Conservation (phyloP, 92 coral and sea anemone species). For the Palythoa grandiflora region DNA sequence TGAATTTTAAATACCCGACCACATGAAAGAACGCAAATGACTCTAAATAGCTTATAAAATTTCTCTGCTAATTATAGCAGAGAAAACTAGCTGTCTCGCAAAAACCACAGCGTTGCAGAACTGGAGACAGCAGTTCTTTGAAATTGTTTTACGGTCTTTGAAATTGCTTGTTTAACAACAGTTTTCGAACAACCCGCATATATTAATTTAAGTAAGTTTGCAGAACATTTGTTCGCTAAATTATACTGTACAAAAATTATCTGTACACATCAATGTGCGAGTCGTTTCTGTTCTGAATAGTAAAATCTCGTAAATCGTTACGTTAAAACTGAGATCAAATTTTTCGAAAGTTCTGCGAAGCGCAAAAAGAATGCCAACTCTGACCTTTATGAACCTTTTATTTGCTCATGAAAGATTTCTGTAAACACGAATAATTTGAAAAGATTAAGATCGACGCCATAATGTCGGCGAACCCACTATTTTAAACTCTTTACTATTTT, state of each 20-base stretch:
- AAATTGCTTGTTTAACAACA: not conserved
- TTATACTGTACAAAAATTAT: not conserved
- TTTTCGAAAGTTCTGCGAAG: conserved; percentile 23
- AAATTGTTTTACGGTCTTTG: not conserved
- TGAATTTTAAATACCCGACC: conserved; percentile 30
- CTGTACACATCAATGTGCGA: not conserved
- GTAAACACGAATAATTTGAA: conserved; percentile 42
- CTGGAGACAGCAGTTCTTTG: not conserved
- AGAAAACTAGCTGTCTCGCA: not conserved
- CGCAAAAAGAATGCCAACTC: conserved; percentile 19
- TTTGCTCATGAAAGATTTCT: conserved; percentile 8
- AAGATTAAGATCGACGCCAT: not conserved
- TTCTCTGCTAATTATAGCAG: not conserved
- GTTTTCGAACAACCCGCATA: conserved; percentile 14
- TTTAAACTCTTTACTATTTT: not conserved
- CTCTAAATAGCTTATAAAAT: conserved; percentile 5
- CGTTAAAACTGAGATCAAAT: not conserved
- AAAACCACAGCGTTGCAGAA: not conserved
- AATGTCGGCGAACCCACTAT: not conserved
- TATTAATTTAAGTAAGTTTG: conserved; percentile 12
- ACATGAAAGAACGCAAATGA: not conserved
- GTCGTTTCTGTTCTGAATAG: not conserved
- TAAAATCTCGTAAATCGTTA: not conserved
- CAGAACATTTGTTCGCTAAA: not conserved
- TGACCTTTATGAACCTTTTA: conserved; percentile 27